Conservation (phyloP, 2,113 vertebrate species). For the Paramisgurnus dabryanus region DNA sequence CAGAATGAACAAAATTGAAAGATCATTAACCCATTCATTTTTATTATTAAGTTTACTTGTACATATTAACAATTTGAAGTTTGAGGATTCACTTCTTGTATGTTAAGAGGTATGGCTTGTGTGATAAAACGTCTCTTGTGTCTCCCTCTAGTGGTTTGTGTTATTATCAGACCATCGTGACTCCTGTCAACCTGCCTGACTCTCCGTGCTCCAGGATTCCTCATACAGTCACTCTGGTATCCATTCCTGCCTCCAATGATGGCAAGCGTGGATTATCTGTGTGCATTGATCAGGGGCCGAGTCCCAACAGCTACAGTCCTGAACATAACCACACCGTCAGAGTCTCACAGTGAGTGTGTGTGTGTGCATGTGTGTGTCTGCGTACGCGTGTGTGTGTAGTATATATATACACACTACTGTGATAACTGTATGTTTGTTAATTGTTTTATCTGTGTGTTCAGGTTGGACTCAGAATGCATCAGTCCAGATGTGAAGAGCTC, state of each 20-base stretch:
- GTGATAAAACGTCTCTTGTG: not conserved
- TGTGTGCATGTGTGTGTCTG: not conserved
- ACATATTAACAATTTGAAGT: no score
- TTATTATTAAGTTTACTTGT: no score
- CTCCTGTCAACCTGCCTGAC: conserved; percentile 84
- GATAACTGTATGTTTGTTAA: not conserved
- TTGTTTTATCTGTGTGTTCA: conserved; percentile 41
- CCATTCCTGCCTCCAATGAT: conserved; percentile 88
- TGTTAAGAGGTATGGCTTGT: no score
- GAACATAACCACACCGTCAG: conserved; percentile 87
- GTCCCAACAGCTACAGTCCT: conserved; percentile 73
- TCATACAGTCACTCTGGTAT: conserved; percentile 95
- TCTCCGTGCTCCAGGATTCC: conserved; percentile 88
- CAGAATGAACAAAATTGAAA: no score
- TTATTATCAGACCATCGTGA: conserved; percentile 94
- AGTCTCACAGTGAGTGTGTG: conserved; percentile 85
- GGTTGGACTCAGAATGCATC: conserved; percentile 89
- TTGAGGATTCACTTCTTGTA: no score
- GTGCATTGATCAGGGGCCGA: conserved; percentile 83
- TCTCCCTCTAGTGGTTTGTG: conserved; percentile 82
- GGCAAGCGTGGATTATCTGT: conserved; percentile 90
- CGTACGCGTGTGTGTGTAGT: no score
- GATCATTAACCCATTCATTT: no score
- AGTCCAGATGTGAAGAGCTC: conserved; percentile 96
- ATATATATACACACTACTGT: no score